phyloP scores from a whole-genome alignment of 2,113 vertebrate species.

The Euleptes europaea region DNA sequence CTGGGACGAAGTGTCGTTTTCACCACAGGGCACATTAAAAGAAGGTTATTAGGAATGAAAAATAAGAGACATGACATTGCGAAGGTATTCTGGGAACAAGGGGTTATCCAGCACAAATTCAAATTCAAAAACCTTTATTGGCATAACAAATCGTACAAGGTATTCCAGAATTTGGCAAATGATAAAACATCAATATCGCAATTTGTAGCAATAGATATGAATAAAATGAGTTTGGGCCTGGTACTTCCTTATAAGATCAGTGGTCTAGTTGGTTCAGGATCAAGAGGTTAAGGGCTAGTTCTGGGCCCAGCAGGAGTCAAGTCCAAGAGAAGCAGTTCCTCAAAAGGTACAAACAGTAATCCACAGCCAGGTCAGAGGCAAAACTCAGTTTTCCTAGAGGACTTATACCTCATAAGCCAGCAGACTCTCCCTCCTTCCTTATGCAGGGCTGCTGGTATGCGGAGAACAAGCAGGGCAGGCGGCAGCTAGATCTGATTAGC shows the following conservation, averaged over 20 bases:
- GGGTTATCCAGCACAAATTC: too few relatives aligned
- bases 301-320: neutral
- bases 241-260: neutral
- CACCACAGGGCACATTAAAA: neutral
- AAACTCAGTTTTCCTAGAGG: neutral
- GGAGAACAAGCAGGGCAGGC: too few relatives aligned
- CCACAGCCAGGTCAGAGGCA: neutral
- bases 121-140: too few relatives aligned
- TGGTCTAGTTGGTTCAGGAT: neutral
- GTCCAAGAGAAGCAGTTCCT: neutral
- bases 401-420: too few relatives aligned
- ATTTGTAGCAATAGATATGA: too few relatives aligned
- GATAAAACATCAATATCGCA: too few relatives aligned
- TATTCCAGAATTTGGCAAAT: too few relatives aligned
- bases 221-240: neutral
- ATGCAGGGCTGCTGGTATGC: too few relatives aligned
- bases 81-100: neutral
- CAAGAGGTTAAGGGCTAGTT: neutral
- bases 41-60: neutral
- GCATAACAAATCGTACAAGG: too few relatives aligned
- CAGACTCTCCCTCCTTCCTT: too few relatives aligned
- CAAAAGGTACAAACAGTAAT: neutral
- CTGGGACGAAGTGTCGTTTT: too few relatives aligned
- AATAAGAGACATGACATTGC: neutral
- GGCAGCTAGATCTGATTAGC: too few relatives aligned